Evolutionary conservation across 2,113 vertebrate species (phyloP).

Genomic region (Caretta caretta): DNA sequence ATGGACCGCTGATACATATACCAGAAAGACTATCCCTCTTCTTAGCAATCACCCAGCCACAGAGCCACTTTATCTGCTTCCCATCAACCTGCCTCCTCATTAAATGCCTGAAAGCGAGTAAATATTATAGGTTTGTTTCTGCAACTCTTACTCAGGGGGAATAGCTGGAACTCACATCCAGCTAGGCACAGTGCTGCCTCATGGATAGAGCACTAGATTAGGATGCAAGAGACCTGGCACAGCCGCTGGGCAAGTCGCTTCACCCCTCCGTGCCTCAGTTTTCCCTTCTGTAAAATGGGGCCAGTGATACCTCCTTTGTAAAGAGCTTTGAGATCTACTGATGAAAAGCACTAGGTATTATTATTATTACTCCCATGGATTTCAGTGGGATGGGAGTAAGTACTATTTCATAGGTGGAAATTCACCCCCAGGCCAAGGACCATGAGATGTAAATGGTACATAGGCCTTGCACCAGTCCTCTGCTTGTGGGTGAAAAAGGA

Average conservation of each 20-base stretch:
- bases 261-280: not conserved
- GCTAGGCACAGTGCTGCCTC: not conserved
- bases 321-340: not conserved
- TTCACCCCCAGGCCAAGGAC: not conserved
- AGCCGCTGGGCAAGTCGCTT: not conserved
- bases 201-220: not conserved
- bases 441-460: not conserved
- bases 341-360: not conserved
- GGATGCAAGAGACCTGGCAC: not conserved
- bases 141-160: rapidly evolving
- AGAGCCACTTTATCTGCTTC: not conserved
- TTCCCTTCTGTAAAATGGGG: not conserved
- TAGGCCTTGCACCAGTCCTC: rapidly evolving
- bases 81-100: not conserved
- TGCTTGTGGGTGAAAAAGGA: rapidly evolving
- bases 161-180: not conserved
- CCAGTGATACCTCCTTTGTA: not conserved
- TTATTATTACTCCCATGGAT: not conserved
- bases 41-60: not conserved
- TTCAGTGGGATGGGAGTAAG: not conserved
- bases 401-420: not conserved
- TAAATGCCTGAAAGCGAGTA: not conserved
- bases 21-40: not conserved
- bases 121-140: not conserved
- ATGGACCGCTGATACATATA: not conserved